A percentile compares a stretch with the other conserved stretches of the same genome.
Conservation (phyloP, 2,888 invertebrate species). For the Drosophila villosipedis region DNA sequence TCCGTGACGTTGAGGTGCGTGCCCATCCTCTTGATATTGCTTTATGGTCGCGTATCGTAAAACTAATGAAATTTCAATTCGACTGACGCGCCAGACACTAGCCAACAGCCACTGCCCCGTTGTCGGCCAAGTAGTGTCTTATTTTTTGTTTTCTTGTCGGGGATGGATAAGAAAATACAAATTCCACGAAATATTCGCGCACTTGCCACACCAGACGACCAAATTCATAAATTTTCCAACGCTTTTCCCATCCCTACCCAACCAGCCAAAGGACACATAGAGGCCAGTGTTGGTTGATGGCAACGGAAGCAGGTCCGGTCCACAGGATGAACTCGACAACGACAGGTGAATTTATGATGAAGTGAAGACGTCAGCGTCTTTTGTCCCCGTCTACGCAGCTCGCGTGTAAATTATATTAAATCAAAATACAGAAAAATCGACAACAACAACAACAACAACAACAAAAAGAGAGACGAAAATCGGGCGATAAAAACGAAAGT, state of each 20-base stretch:
- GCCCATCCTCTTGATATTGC: slow-evolving; percentile 50
- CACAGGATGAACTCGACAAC: slow-evolving; percentile 67
- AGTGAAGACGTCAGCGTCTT: slow-evolving; percentile 74
- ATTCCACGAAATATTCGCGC: slow-evolving; percentile 82
- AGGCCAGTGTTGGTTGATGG: slow-evolving; percentile 12
- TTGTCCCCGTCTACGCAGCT: slow-evolving; percentile 65
- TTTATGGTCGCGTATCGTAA: slow-evolving; percentile 71
- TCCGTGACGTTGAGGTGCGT: slow-evolving; percentile 47
- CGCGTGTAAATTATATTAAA: slow-evolving; percentile 71
- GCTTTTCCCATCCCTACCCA: slow-evolving; percentile 30
- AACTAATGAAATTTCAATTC: slow-evolving; percentile 81
- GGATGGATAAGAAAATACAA: slow-evolving; percentile 7
- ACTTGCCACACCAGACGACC: slow-evolving; percentile 57
- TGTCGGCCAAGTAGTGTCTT: slow-evolving; percentile 14
- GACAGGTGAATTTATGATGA: slow-evolving; percentile 83
- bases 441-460: background rate
- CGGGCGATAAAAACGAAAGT: slow-evolving; percentile 75
- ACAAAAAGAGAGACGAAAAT: background rate
- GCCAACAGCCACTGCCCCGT: slow-evolving; percentile 7
- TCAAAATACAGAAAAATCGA: slow-evolving; percentile 3
- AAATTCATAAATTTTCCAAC: slow-evolving; percentile 66
- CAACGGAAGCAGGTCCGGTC: slow-evolving; percentile 72
- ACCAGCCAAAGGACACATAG: slow-evolving; percentile 25
- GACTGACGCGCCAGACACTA: slow-evolving; percentile 64
- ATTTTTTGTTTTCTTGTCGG: background rate